These are phyloP conservation scores for Conopomorpha cramerella DNA, from an alignment of 1,140 invertebrate species.

Conservation along the genomic window DNA sequence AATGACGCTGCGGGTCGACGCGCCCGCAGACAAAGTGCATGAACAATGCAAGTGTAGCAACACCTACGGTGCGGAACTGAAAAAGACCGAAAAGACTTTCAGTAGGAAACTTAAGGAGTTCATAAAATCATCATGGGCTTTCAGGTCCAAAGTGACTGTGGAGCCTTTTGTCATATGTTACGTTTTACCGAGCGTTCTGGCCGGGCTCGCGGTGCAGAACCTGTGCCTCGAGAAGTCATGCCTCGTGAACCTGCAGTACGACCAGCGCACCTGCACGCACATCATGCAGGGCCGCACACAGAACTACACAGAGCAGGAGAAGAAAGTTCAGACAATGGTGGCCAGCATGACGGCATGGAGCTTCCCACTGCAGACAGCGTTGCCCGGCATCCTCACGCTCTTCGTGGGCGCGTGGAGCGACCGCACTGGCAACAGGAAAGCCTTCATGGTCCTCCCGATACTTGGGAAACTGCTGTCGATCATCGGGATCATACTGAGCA, in stretches of 20 bases:
- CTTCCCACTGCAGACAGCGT: constrained; percentile 60
- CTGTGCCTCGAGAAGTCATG: constrained; percentile 67
- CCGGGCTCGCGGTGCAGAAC: constrained; percentile 62
- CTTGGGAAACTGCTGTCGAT: constrained; percentile 58
- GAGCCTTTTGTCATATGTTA: constrained; percentile 64
- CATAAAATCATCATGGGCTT: constrained; percentile 36
- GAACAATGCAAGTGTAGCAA: constrained; percentile 41
- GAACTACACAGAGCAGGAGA: constrained; percentile 52
- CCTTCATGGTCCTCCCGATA: constrained; percentile 63
- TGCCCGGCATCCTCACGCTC: constrained; percentile 61
- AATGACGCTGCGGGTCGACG: constrained; percentile 54
- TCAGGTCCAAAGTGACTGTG: constrained; percentile 58
- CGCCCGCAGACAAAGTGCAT: constrained; percentile 41
- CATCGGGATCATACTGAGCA: constrained; percentile 58
- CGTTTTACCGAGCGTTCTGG: constrained; percentile 59
- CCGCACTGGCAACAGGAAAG: constrained; percentile 63
- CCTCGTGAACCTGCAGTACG: constrained; percentile 62
- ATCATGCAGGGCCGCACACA: constrained; percentile 51
- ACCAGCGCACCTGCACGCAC: constrained; percentile 55
- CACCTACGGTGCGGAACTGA: constrained; percentile 23
- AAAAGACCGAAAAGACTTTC: constrained; percentile 29
- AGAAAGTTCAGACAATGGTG: constrained; percentile 60
- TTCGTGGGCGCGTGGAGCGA: constrained; percentile 69
- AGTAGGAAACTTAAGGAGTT: constrained; percentile 36
- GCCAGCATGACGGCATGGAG: constrained; percentile 63